Base-by-base conservation (phyloP, 2,113 vertebrate species). In the Chaetodon trifascialis region DNA sequence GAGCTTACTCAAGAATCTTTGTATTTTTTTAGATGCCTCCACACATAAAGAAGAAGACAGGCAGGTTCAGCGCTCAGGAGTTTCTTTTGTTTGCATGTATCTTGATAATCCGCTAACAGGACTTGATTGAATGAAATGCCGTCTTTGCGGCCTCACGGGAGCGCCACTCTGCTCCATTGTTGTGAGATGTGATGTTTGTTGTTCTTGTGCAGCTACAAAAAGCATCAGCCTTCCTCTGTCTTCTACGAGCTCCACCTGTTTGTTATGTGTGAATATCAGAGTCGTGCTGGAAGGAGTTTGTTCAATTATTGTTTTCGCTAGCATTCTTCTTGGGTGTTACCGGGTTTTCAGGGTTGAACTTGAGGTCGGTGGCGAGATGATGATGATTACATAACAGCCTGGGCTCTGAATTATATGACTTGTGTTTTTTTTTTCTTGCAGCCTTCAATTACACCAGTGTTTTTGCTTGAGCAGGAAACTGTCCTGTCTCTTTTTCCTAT, bases 361-460 rank as follows among this genome's bases (percentile, higher is more conserved):
- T 55, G 69, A 88, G 81, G 83, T 81, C 60, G 3, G 70, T 2
- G 30, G 52, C 38, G 64, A 64, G 72, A 86, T 12, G 83, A 72
- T 44, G 60, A 70, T 55, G 70, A 81, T 88, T 89, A 65, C 83
- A 23, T 87, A 90, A 93, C 64, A 36, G 65, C 49, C 51, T 69
- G 65, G 30, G 40, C 47, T 17, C 21, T 36, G 60, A 73, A 67
- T 81, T 69, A 40, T 54, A 12, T 15, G 47, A 42, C 69, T 54
- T 70, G 64, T 83, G 79, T 55, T 79, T 64, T 82, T 40, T 69
- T 60, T 44, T 25, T 71, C 52, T 62, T 76, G 70, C 78, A 82
- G 82, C 64, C 67, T 63, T 56, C 62, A 76, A 42, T 88, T 75
- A 62, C 0, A 0, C 17, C 51, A 21, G 6, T 76, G 67, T 70